Percentiles rank a stretch among this genome's conserved stretches.
phyloP scores from a whole-genome alignment of 92 coral and sea anemone species.

The Siderastrea radians region DNA sequence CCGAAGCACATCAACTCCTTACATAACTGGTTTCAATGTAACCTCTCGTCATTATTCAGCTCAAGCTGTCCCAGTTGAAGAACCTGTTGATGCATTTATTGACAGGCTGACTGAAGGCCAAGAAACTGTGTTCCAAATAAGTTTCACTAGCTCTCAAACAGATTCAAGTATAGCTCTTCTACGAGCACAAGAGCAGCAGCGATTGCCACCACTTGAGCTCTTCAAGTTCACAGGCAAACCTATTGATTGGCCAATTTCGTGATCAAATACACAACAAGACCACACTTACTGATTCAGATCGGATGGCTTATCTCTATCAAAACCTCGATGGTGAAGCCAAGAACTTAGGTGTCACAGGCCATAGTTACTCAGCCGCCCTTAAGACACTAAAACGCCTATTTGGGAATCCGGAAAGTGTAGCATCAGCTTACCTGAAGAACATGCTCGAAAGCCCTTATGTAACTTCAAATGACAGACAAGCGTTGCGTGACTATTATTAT shows the following conservation, averaged over 20 bases:
- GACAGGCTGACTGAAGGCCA: conserved; percentile 43
- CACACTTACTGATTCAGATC: conserved; percentile 59
- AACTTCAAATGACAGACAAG: conserved; percentile 9
- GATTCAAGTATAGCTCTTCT: conserved; percentile 25
- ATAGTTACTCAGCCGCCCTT: conserved; percentile 38
- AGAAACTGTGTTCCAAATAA: conserved; percentile 22
- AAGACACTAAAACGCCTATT: conserved; percentile 19
- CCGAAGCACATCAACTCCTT: neutral
- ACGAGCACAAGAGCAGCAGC: conserved; percentile 53
- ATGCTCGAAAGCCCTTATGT: conserved; percentile 25
- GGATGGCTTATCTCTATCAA: conserved; percentile 63
- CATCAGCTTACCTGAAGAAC: conserved; percentile 25
- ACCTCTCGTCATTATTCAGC: neutral
- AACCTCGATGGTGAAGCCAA: conserved; percentile 61
- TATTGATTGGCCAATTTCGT: conserved; percentile 56
- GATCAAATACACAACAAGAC: conserved; percentile 58
- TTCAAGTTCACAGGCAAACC: conserved; percentile 54
- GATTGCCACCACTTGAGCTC: conserved; percentile 61
- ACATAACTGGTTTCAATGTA: neutral
- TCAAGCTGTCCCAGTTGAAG: neutral
- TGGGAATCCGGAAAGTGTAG: conserved; percentile 25
- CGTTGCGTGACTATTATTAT: conserved; percentile 20
- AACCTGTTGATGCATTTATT: conserved; percentile 51
- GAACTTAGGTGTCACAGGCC: conserved; percentile 36
- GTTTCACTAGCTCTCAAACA: too few species aligned